Conservation (phyloP, 2,888 invertebrate species). For the Tupiocoris notatus region DNA sequence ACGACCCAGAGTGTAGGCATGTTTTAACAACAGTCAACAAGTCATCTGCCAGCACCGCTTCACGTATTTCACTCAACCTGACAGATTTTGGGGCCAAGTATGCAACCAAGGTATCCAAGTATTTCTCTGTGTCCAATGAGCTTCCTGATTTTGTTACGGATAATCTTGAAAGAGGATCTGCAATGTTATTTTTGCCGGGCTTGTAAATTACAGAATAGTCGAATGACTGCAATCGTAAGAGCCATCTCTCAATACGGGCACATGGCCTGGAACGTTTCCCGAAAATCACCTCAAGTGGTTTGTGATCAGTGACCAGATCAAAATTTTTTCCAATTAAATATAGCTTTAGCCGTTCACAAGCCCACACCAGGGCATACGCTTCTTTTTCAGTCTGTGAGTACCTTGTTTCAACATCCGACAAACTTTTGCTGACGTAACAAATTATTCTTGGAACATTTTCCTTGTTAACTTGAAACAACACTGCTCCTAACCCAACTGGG, state of each 20-base stretch:
- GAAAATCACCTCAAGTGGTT: too few species aligned
- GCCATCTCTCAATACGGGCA: conserved; percentile 3
- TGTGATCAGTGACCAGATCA: background rate
- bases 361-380: conserved; percentile 16
- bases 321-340: conserved; percentile 10
- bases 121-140: too few species aligned
- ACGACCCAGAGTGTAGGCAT: too few species aligned
- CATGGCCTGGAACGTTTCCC: background rate
- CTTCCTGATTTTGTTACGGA: too few species aligned
- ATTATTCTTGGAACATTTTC: background rate
- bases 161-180: conserved; percentile 13
- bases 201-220: background rate
- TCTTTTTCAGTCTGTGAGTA: conserved; percentile 34
- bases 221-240: background rate
- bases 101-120: too few species aligned
- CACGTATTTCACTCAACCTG: too few species aligned
- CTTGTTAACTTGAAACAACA: background rate
- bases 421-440: conserved; percentile 17
- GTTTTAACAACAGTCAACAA: too few species aligned
- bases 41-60: too few species aligned
- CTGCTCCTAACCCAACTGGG: conserved; percentile 13
- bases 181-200: background rate
- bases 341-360: background rate
- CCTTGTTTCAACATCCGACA: conserved; percentile 18
- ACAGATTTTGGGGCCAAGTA: too few species aligned